Conservation (phyloP, 2,797 vertebrate species). For the Yasuhikotakia modesta region DNA sequence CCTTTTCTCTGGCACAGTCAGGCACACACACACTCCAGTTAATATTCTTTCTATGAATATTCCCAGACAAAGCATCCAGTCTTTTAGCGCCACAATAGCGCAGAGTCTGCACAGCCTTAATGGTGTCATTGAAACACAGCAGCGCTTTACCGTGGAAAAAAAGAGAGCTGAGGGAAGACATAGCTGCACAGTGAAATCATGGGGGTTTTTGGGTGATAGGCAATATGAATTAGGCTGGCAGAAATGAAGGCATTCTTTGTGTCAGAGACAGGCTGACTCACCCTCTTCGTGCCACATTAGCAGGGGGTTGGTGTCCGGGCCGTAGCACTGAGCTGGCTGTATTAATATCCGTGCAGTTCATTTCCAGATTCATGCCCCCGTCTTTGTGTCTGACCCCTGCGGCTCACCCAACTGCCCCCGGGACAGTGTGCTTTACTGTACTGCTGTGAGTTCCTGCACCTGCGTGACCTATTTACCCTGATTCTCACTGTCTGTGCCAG, state of each 20-base stretch:
- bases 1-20: slow-evolving; percentile 45
- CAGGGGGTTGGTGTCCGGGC: slow-evolving; percentile 12
- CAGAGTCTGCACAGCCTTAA: slow-evolving; percentile 49
- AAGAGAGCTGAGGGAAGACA: slow-evolving; percentile 62
- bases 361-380: background rate
- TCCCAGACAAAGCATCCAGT: slow-evolving; percentile 71
- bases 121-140: slow-evolving; percentile 52
- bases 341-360: background rate
- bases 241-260: slow-evolving; percentile 75
- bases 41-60: slow-evolving; percentile 61
- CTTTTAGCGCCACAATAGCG: slow-evolving; percentile 50
- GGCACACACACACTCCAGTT: slow-evolving; percentile 60
- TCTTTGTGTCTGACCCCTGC: slow-evolving; percentile 8
- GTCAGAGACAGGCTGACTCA: slow-evolving; percentile 71
- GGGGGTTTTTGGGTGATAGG: slow-evolving; percentile 67
- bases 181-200: slow-evolving; percentile 80
- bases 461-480: slow-evolving; percentile 11
- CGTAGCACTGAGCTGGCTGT: background rate
- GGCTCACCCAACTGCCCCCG: background rate
- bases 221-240: slow-evolving; percentile 70
- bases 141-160: slow-evolving; percentile 47
- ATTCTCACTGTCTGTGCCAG: slow-evolving; percentile 24
- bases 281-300: slow-evolving; percentile 64
- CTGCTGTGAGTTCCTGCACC: slow-evolving; percentile 28
- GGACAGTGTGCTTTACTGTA: slow-evolving; percentile 7